Base-by-base conservation (phyloP, 2,797 vertebrate genomes). In the Falco columbarius region DNA sequence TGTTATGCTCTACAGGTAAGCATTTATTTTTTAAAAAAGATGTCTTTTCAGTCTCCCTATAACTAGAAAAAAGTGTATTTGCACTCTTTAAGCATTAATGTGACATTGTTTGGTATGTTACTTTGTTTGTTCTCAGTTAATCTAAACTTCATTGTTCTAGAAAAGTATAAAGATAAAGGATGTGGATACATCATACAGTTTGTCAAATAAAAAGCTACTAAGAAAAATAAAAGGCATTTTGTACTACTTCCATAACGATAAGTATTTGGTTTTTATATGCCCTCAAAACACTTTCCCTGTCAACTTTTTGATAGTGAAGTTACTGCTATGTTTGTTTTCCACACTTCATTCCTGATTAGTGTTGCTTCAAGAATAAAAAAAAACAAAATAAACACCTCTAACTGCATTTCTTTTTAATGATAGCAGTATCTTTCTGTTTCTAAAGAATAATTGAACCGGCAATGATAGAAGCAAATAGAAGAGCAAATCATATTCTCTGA, bases 1-100 rank as follows among this genome's bases (percentile, higher is more conserved):
- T 80, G 99, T 99, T 93, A 99, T 99, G 99, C 98, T 99, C 7
- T 99, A 99, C 98, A 99, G 99, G 99, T 99, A 97, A 96, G 97
- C 34, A 23, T 81, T 94, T 76, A 3, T 49, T 65, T 89, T 89
- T 46, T 3, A 5, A 34, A 34, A 61, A 83, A n/a, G 2, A 29
- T 55, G 2, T 0, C 8, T 52, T 67, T 88, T 63, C 17, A 46
- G 42, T 81, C 24, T 75, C 15, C 12, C 11, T 86, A 0, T 74
- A 80, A 61, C 18, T 92, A 62, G 32, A 54, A 62, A 46, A 73
- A 74, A 22, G 9, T 58, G 2, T 30, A 30, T 63, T 80, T 71
- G 20, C 1, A 1, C 14, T 59, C 32, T 49, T 30, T 72, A 34
- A 76, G 4, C 19, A 27, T 84, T 79, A 58, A 30, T 47, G 26